These are phyloP conservation scores for Calameuta filiformis DNA, from an alignment of 2,888 invertebrate genomes.

Conservation along the genomic window DNA sequence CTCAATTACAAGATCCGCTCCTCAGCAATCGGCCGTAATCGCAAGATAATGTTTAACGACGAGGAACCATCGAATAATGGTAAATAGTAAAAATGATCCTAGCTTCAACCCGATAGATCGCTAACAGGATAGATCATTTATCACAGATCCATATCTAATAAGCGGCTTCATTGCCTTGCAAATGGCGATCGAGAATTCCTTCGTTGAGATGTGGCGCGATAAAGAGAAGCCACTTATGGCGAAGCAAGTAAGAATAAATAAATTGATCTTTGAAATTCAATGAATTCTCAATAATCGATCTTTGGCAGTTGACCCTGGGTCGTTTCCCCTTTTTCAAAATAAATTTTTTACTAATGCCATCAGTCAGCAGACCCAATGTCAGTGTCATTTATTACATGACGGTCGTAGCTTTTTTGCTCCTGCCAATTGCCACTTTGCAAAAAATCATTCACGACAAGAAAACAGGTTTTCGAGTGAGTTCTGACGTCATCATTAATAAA, in stretches of 20 bases:
- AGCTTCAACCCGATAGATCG: background rate
- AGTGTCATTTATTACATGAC: constrained; percentile 34
- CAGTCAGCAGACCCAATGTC: constrained; percentile 29
- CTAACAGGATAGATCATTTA: background rate
- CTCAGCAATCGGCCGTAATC: constrained; percentile 23
- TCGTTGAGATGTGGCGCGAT: constrained; percentile 30
- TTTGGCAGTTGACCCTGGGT: constrained; percentile 25
- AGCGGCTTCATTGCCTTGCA: constrained; percentile 37
- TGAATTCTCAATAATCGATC: background rate
- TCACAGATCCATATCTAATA: constrained; percentile 32
- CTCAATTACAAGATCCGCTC: constrained; percentile 36
- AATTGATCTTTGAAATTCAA: background rate
- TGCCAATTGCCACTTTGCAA: constrained; percentile 27
- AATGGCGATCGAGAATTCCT: constrained; percentile 34
- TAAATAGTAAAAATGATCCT: background rate
- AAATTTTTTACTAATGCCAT: constrained; percentile 29
- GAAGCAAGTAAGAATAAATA: constrained; percentile 6
- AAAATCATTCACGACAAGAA: constrained; percentile 33
- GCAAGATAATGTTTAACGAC: constrained; percentile 19
- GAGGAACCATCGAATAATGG: constrained; percentile 25
- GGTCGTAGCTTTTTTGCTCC: constrained; percentile 28
- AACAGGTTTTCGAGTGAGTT: constrained; percentile 35
- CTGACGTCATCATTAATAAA: background rate
- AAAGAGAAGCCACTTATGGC: background rate
- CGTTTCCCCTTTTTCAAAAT: constrained; percentile 30